Evolutionary conservation across 2,888 invertebrate species (phyloP).

Genomic region (Stegana nigrithorax): DNA sequence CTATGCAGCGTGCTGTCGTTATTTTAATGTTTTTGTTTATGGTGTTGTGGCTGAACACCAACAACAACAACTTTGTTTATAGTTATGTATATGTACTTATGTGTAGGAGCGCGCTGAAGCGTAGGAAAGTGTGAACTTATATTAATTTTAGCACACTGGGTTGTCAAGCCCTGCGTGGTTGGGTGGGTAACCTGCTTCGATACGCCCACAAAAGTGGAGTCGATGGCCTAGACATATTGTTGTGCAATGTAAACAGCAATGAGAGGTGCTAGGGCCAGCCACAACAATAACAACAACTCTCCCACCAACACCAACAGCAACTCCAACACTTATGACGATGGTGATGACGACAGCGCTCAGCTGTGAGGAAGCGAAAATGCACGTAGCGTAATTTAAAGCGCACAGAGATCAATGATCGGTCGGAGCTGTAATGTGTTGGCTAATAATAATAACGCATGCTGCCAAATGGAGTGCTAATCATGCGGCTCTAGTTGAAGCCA

Average conservation of each 20-base stretch:
- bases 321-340: constrained; percentile 1
- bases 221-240: not conserved
- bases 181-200: no score
- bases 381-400: constrained; percentile 1
- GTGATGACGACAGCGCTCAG: constrained; percentile 5
- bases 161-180: no score
- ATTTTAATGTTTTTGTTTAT: not conserved
- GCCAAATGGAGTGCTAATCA: not conserved
- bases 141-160: constrained; percentile 9
- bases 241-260: constrained; percentile 15
- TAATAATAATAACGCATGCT: not conserved
- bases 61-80: not conserved
- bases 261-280: constrained; percentile 12
- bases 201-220: constrained; percentile 12
- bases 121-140: constrained; percentile 10
- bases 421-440: not conserved
- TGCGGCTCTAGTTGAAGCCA: not conserved
- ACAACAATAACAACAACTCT: not conserved
- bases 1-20: not conserved
- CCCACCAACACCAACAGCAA: not conserved
- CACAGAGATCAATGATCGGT: not conserved
- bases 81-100: not conserved
- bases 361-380: constrained; percentile 8
- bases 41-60: not conserved
- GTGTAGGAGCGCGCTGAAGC: not conserved